Evolutionary conservation across 1,140 invertebrate species (phyloP).

Genomic region (Drosophila ficusphila): DNA sequence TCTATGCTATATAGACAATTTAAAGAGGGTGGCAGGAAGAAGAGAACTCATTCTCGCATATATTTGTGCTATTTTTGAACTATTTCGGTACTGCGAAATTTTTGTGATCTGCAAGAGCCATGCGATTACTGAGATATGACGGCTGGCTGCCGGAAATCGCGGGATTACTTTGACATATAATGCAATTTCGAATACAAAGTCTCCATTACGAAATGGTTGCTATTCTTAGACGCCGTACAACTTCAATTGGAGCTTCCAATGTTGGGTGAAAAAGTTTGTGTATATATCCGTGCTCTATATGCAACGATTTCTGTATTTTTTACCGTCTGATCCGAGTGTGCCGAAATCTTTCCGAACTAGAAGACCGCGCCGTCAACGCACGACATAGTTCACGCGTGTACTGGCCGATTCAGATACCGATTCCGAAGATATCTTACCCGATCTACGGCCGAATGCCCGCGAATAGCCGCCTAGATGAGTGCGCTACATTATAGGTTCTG

Average conservation of each 20-base stretch:
- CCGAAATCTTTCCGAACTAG: conserved; percentile 56
- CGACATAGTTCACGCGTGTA: conserved; percentile 78
- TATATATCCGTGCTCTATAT: conserved; percentile 25
- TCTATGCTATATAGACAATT: conserved; percentile 20
- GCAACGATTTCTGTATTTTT: conserved; percentile 15
- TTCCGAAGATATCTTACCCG: conserved; percentile 32
- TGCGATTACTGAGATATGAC: conserved; percentile 7
- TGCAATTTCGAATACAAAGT: conserved; percentile 19
- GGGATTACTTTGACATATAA: conserved; percentile 28
- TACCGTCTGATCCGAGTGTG: conserved; percentile 46
- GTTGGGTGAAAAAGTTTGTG: conserved; percentile 32
- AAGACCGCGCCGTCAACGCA: conserved; percentile 73
- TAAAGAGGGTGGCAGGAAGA: not conserved
- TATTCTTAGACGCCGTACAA: conserved; percentile 39
- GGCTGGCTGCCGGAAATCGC: conserved; percentile 25
- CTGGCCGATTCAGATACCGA: conserved; percentile 50
- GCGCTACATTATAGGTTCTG: not conserved
- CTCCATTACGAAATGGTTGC: conserved; percentile 35
- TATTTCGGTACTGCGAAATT: conserved; percentile 55
- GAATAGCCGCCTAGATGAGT: conserved; percentile 4
- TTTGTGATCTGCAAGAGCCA: conserved; percentile 5
- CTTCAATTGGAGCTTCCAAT: conserved; percentile 45
- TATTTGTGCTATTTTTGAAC: conserved; percentile 75
- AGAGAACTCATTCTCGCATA: conserved; percentile 38
- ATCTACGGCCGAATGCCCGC: conserved; percentile 6